These are phyloP conservation scores for Myiozetetes cayanensis DNA, from an alignment of 2,113 vertebrate species.

Conservation along the genomic window DNA sequence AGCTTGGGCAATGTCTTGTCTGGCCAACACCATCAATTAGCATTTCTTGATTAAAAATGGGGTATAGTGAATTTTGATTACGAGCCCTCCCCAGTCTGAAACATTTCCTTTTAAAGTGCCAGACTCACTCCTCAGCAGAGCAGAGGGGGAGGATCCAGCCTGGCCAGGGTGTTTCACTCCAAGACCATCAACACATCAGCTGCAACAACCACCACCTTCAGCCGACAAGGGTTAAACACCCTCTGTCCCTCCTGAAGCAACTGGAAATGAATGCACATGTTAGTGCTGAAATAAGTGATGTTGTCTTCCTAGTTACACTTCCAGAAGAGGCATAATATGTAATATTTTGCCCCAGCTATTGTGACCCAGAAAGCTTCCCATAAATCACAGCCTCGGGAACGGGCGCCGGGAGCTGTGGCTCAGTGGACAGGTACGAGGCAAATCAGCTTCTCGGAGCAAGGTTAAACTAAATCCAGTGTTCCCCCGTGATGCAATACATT, in stretches of 20 bases:
- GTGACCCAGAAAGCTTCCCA: not conserved
- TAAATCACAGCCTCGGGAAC: not conserved
- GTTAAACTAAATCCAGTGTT: not conserved
- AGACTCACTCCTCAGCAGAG: accelerated
- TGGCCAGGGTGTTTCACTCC: not conserved
- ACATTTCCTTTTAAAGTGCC: accelerated
- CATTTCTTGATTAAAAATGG: too few relatives aligned
- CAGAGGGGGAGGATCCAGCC: not conserved
- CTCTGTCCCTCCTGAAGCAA: not conserved
- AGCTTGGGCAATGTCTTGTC: accelerated
- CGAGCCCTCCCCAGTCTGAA: not conserved
- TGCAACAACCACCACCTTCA: not conserved
- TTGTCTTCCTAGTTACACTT: not conserved
- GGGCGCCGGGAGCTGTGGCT: not conserved
- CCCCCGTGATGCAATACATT: not conserved
- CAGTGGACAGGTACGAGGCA: not conserved
- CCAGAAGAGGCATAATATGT: not conserved
- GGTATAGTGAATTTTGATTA: accelerated
- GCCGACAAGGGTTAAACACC: not conserved
- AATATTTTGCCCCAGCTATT: not conserved
- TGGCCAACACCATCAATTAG: accelerated
- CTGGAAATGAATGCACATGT: accelerated
- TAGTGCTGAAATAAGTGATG: not conserved
- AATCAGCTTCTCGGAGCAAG: not conserved
- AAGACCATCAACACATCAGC: not conserved